Base-by-base conservation (phyloP, 2,113 vertebrate genomes). In the Dipodomys ordii region DNA sequence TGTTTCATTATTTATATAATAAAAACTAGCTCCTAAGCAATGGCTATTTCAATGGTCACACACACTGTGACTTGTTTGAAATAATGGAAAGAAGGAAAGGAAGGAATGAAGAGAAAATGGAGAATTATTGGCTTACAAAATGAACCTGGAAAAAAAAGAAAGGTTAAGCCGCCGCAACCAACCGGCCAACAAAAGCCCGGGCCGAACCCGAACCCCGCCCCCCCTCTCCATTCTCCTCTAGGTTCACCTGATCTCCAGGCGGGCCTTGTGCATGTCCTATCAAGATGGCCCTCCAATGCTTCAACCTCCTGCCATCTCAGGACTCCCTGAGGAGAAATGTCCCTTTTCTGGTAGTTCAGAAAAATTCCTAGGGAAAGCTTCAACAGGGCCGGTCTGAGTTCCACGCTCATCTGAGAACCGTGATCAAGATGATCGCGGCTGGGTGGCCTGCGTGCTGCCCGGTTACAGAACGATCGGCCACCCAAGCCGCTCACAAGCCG, bases 301-400 rank as follows among this genome's bases (percentile, higher is more conserved):
- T 32, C 53, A 39, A 46, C 27, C 12, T 83, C 57, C 16, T 7
- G 6, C 12, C 1, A 6, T 53, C 6, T 13, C 68, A 62, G 32
- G 11, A 67, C 35, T 93, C 12, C 77, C 81, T 30, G 46, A 76
- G 71, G 6, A 76, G 4, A 87, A 68, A 18, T 60, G 30, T 65
- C 69, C 6, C 80, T 88, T 83, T 84, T 83, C 60, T 77, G 44
- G 25, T 30, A 65, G 22, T 69, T 65, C 68, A 90, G 80, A 57
- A 65, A 76, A 67, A 57, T 91, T 92, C 89, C 83, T 65, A 86
- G 64, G 78, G 35, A 78, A n/a, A 77, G 64, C 6, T 83, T 87
- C 69, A 81, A 35, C 1, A 57, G 77, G 25, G 73, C n/a, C 65
- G 27, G 4, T 32, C 7, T 7, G 3, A 83, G 72, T 80, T 57